Percentiles rank a stretch among this genome's conserved stretches.
phyloP scores from a whole-genome alignment of 2,888 invertebrate species.

The Pseudoips prasinana region DNA sequence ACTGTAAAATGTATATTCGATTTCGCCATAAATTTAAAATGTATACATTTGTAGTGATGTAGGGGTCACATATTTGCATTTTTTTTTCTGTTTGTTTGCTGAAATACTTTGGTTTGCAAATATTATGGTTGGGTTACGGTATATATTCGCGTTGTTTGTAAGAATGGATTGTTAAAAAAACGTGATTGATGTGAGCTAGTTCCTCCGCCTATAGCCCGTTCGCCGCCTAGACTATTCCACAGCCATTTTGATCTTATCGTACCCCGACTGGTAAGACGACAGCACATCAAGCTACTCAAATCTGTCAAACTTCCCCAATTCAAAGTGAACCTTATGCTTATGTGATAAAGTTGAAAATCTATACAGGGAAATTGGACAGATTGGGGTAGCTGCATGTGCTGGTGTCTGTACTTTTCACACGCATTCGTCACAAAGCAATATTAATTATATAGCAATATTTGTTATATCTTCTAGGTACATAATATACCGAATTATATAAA shows the following conservation, averaged over 20 bases:
- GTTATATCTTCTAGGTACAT: too few species aligned
- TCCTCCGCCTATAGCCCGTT: constrained; percentile 12
- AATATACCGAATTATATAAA: too few species aligned
- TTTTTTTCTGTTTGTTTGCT: constrained; percentile 16
- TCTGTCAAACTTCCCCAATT: too few species aligned
- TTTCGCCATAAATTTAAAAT: constrained; percentile 42
- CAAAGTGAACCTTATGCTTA: too few species aligned
- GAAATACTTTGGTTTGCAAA: neutral
- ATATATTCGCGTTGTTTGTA: constrained; percentile 6
- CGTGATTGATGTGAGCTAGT: neutral
- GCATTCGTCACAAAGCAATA: constrained; percentile 26
- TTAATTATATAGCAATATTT: constrained; percentile 12
- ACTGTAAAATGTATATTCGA: constrained; percentile 55
- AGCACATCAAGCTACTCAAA: too few species aligned
- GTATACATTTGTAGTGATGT: constrained; percentile 29
- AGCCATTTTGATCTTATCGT: constrained; percentile 6
- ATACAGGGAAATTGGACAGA: too few species aligned
- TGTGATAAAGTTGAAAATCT: too few species aligned
- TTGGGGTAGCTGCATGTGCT: too few species aligned
- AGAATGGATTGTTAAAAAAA: constrained; percentile 10
- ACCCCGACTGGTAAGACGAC: constrained; percentile 5
- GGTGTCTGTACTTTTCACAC: constrained; percentile 15
- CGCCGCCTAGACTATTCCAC: constrained; percentile 4
- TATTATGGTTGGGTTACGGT: constrained; percentile 13
- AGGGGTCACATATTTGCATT: constrained; percentile 27